phyloP scores from a whole-genome alignment of 1,140 invertebrate species.

The Trachymyrmex septentrionalis region DNA sequence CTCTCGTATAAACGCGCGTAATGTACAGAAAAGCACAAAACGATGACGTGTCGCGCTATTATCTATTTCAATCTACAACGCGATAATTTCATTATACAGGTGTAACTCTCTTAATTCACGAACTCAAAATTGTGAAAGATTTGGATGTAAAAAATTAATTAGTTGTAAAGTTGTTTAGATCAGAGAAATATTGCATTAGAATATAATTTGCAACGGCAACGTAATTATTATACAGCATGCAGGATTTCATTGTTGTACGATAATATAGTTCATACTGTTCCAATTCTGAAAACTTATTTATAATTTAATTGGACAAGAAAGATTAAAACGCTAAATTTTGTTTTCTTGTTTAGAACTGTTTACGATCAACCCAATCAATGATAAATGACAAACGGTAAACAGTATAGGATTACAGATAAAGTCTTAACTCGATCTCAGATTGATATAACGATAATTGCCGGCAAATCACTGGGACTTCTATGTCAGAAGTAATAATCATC shows the following conservation, averaged over 20 bases:
- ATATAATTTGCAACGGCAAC: neutral
- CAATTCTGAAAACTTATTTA: neutral
- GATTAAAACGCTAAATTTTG: neutral
- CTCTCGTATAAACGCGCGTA: neutral
- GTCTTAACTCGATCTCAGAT: constrained; percentile 20
- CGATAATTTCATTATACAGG: neutral
- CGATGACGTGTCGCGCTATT: constrained; percentile 14
- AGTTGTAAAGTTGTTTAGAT: neutral
- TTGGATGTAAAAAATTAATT: neutral
- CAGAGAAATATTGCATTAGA: neutral
- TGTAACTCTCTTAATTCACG: neutral
- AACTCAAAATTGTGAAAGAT: neutral
- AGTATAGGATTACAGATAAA: neutral
- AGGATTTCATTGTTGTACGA: neutral
- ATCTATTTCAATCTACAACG: neutral
- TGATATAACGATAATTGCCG: constrained; percentile 51
- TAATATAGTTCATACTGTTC: neutral
- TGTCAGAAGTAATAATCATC: constrained; percentile 41
- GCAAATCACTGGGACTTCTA: constrained; percentile 41
- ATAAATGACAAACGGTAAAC: constrained; percentile 17
- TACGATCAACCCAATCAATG: neutral
- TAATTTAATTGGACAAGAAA: too few species aligned
- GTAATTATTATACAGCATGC: neutral
- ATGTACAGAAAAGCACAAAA: neutral
- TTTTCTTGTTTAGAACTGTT: neutral